Percentiles rank a stretch among this genome's conserved stretches.
phyloP scores from a whole-genome alignment of 2,797 vertebrate genomes.

The Syncerus caffer region DNA sequence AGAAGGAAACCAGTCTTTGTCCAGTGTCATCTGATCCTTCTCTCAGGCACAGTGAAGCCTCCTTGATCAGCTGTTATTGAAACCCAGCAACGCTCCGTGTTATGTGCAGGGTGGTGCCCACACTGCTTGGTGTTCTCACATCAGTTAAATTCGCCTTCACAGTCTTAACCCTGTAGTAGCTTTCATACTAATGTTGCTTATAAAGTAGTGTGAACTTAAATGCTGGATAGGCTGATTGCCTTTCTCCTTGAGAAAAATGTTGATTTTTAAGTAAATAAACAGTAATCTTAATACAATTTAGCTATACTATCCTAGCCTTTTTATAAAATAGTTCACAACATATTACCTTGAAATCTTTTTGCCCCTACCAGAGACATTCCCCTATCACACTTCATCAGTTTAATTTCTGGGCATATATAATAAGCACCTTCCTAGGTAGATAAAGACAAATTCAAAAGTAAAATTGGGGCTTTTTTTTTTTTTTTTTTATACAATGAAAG shows the following conservation, averaged over 20 bases:
- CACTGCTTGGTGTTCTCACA: not conserved
- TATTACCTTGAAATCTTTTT: not conserved
- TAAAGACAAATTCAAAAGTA: not conserved
- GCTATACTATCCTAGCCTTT: not conserved
- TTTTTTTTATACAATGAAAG: not conserved
- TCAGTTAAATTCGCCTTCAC: not conserved
- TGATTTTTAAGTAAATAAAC: not conserved
- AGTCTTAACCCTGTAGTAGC: not conserved
- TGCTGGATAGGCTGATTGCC: not conserved
- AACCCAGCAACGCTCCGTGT: accelerated
- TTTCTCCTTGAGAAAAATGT: not conserved
- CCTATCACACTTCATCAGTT: not conserved
- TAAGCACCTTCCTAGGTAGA: not conserved
- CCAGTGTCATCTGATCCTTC: not conserved
- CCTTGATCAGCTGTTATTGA: not conserved
- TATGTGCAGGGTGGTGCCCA: not conserved
- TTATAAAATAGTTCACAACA: not conserved
- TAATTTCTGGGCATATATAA: not conserved
- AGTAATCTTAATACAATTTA: not conserved
- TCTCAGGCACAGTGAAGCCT: not conserved
- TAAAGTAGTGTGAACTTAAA: not conserved
- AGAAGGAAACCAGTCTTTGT: not conserved
- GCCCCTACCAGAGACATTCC: not conserved
- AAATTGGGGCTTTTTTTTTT: not conserved
- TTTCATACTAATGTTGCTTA: not conserved